phyloP scores from a whole-genome alignment of 2,113 vertebrate genomes.

The Melanerpes formicivorus region DNA sequence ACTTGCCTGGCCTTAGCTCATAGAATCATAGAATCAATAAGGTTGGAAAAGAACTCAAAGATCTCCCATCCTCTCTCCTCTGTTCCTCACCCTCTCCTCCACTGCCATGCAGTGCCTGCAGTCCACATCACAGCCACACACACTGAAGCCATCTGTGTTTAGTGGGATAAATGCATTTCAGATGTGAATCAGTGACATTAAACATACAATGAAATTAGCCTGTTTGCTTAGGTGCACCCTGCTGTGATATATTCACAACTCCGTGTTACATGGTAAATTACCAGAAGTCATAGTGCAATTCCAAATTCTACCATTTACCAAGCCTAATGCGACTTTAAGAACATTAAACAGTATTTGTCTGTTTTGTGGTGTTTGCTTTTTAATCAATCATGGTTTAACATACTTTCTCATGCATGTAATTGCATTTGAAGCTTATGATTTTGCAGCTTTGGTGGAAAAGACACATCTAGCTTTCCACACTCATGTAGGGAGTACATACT shows the following conservation, averaged over 20 bases:
- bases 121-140: accelerated
- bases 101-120: accelerated
- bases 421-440: background rate
- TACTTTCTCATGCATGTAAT: background rate
- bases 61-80: too few relatives aligned
- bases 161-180: background rate
- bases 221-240: background rate
- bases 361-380: too few relatives aligned
- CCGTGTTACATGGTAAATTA: background rate
- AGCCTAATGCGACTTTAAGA: background rate
- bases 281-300: background rate
- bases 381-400: background rate
- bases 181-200: background rate
- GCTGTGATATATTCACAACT: background rate
- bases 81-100: background rate
- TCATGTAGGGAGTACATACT: conserved; percentile 13
- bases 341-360: background rate
- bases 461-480: background rate
- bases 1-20: accelerated
- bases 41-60: too few relatives aligned
- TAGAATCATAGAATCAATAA: too few relatives aligned
- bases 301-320: background rate
- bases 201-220: background rate
- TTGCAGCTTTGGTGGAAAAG: conserved; percentile 18
- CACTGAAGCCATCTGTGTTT: background rate